phyloP scores from a whole-genome alignment of 2,888 invertebrate genomes.

The Rotaria socialis region DNA sequence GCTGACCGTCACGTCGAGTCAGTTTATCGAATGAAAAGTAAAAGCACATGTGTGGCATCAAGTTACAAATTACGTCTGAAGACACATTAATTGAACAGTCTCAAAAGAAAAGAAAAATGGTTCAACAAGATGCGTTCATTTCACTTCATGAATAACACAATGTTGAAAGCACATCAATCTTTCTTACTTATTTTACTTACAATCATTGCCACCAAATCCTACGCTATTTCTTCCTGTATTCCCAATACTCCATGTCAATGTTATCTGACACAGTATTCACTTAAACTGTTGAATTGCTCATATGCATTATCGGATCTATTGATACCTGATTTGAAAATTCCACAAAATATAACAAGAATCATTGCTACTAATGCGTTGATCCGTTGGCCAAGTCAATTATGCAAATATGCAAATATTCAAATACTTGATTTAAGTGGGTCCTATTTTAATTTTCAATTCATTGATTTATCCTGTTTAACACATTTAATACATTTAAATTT shows the following conservation, averaged over 20 bases:
- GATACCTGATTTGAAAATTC: not conserved
- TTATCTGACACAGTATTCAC: not conserved
- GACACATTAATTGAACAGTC: not conserved
- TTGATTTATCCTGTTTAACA: not conserved
- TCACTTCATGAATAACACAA: not conserved
- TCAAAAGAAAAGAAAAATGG: not conserved
- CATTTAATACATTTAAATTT: constrained; percentile 4
- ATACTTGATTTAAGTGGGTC: not conserved
- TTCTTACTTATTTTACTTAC: not conserved
- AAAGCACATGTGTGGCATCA: not conserved
- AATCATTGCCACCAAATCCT: not conserved
- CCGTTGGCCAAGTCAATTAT: not conserved
- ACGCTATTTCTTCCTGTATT: not conserved
- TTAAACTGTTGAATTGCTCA: not conserved
- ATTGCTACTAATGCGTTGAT: not conserved
- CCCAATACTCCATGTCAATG: not conserved
- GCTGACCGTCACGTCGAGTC: not conserved
- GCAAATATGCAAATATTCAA: not conserved
- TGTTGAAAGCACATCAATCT: not conserved
- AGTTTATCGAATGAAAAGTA: not conserved
- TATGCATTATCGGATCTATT: not conserved
- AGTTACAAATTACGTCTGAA: constrained; percentile 3
- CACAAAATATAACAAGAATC: not conserved
- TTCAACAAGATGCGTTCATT: not conserved
- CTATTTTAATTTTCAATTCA: not conserved